Evolutionary conservation across 2,113 vertebrate species (phyloP), one percentile per base, ranked within the genome.

Genomic region (Sorex araneus): DNA sequence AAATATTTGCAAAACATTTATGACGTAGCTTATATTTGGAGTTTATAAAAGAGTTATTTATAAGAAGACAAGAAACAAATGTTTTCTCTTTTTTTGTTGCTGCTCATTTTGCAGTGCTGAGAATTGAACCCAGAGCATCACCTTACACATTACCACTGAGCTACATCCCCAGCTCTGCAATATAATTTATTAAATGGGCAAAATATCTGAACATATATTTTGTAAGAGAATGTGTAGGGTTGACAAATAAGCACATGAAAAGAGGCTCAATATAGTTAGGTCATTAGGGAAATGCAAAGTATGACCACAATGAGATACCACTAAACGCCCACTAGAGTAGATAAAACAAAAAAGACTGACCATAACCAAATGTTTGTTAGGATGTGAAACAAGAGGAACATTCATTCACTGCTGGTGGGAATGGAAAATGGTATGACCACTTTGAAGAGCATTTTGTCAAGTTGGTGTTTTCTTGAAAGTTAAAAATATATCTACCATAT

Each of bases 401-500:
- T n/a, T 50, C 43, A n/a, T 12, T 84, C 47, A 43, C 40, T 69
- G 69, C 13, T 19, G 25, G 5, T 54, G 19, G 77, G 47, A 73
- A 54, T 60, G 77, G 90, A 87, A 89, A 81, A 64, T 67, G 12
- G 18, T 60, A 11, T 23, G 32, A 76, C 66, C 76, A 71, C 84
- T 73, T 36, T 60, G 71, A 92, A 88, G 63, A 90, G 28, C 6
- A 78, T 43, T 84, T 71, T 87, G 66, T n/a, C 79, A 43, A 21
- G 64, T 66, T 66, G 8, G 15, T 66, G 30, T 66, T 25, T 81
- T 92, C 87, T 82, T 89, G 57, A 40, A 43, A 83, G 23, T 66
- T 95, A 87, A 94, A 95, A 94, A 85, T 69, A 70, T 25, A 79
- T 25, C 71, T 80, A 60, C 73, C 82, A 21, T 30, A 73, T 66